Base-by-base conservation (phyloP, 2,113 vertebrate species). In the Plectropomus leopardus region DNA sequence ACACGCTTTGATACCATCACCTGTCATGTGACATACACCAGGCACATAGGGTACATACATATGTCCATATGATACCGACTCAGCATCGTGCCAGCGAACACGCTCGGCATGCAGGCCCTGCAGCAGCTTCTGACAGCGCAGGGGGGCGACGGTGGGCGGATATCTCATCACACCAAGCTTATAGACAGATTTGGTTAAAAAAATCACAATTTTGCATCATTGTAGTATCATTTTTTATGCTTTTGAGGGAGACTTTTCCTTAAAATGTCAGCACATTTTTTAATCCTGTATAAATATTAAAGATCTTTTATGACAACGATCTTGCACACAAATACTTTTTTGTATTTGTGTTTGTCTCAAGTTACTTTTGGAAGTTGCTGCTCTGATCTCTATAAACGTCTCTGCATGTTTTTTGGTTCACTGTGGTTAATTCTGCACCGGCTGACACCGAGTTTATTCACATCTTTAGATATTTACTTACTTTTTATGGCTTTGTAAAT, bases 1-100 rank as follows among this genome's bases (percentile, higher is more conserved):
- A 72, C 77, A 83, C 36, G 26, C 76, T 79, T 54, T 45, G 66
- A 67, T 4, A 58, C 60, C 42, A 24, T 73, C 78, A 77, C 59
- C 67, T 68, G 76, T 64, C 78, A 80, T 50, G 67, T 69, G 78
- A 66, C 23, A 76, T 30, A 59, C 24, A 17, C 19, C 15, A 24
- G 42, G 53, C 68, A 54, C 54, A 78, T 40, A 66, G 73, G 67
- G 44, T 47, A 64, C 59, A 70, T 24, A 61, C 23, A 63, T 59
- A 16, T 19, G 72, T 75, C 36, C 72, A 75, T 45, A 66, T 15
- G 40, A 78, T 30, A 61, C 55, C 36, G 34, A 8, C 45, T 48
- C 28, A 51, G 73, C 13, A 32, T n/a, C 30, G n/a, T 14, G 32
- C 7, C 34, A 30, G 28, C 5, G 11, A 57, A 45, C 79, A 76